Conservation (phyloP, 1,140 invertebrate genomes). For the Lithobius niger region DNA sequence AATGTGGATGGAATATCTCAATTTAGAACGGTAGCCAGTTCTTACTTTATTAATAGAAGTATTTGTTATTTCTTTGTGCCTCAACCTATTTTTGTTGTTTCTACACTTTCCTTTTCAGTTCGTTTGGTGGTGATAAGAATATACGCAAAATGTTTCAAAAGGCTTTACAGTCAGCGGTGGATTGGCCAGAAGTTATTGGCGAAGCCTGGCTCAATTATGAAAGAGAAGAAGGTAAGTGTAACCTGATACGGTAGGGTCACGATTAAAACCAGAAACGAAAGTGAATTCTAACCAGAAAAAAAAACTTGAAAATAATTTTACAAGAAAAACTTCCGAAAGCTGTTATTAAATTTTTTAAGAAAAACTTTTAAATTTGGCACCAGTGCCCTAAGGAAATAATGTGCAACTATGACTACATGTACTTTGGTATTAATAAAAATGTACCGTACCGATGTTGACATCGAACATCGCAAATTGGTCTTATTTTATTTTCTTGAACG, state of each 20-base stretch:
- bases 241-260: too few relatives aligned
- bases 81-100: constrained; percentile 18
- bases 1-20: constrained; percentile 55
- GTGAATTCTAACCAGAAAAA: not conserved
- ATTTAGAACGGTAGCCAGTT: constrained; percentile 45
- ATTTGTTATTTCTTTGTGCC: constrained; percentile 9
- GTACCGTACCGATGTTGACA: too few relatives aligned
- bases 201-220: constrained; percentile 61
- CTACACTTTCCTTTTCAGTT: constrained; percentile 26
- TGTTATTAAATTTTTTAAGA: not conserved
- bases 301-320: not conserved
- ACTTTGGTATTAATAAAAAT: too few relatives aligned
- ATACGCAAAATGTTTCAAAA: constrained; percentile 45
- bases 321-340: not conserved
- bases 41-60: constrained; percentile 11
- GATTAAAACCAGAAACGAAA: not conserved
- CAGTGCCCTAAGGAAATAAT: too few relatives aligned
- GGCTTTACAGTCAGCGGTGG: constrained; percentile 45
- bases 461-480: too few relatives aligned
- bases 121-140: constrained; percentile 48
- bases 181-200: constrained; percentile 60
- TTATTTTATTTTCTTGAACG: too few relatives aligned
- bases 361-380: too few relatives aligned
- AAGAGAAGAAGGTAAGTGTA: constrained; percentile 52
- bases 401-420: too few relatives aligned